These are phyloP conservation scores for Agrochola litura DNA, from an alignment of 2,888 invertebrate genomes.

Conservation along the genomic window DNA sequence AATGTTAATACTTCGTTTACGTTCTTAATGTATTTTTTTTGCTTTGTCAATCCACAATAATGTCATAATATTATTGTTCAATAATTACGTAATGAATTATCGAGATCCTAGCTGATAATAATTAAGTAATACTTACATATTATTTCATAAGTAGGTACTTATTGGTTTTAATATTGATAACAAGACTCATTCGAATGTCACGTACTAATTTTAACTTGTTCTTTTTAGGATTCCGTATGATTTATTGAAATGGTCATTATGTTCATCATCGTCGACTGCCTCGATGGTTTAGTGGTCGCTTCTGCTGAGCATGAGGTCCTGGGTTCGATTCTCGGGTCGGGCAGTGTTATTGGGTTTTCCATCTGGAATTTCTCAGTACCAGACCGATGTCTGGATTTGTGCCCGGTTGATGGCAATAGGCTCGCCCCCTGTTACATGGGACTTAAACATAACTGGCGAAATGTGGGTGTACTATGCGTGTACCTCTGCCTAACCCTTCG, in stretches of 20 bases:
- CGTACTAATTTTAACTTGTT: conserved; percentile 31
- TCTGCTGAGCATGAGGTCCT: too few species aligned
- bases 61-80: background rate
- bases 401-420: background rate
- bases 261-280: background rate
- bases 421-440: background rate
- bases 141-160: background rate
- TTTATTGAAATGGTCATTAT: conserved; percentile 1
- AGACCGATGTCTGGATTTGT: too few species aligned
- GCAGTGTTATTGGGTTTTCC: too few species aligned
- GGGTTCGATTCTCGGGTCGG: too few species aligned
- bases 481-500: background rate
- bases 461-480: background rate
- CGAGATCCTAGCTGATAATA: too few species aligned
- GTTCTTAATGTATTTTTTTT: background rate
- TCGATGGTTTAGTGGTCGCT: background rate
- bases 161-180: conserved; percentile 31
- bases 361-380: too few species aligned
- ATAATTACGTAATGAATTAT: background rate
- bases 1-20: too few species aligned
- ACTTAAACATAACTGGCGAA: background rate
- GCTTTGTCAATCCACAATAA: background rate
- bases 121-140: conserved; percentile 6
- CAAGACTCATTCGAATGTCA: conserved; percentile 11
- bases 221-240: conserved; percentile 25